These are phyloP conservation scores for Morpho deidamia DNA, from an alignment of 2,888 invertebrate genomes.

Conservation along the genomic window DNA sequence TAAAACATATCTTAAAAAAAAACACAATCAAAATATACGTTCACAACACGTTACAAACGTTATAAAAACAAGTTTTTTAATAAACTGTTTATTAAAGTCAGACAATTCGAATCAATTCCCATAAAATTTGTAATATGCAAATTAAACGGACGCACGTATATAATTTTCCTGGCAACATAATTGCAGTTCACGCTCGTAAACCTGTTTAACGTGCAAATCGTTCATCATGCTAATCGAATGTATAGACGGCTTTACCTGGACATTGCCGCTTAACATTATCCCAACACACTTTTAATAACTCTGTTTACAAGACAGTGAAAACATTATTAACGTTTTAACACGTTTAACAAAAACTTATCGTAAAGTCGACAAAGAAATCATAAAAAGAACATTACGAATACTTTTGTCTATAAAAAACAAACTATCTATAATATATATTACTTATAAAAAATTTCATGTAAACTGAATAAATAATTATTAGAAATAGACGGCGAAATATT, in stretches of 20 bases:
- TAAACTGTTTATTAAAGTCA: too few species aligned
- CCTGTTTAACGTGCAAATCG: constrained; percentile 26
- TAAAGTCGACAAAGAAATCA: neutral
- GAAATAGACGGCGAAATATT: constrained; percentile 19
- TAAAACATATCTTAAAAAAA: too few species aligned
- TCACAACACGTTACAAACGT: too few species aligned
- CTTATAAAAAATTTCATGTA: neutral
- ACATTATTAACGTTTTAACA: constrained; percentile 59
- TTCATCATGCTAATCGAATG: constrained; percentile 23
- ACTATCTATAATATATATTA: neutral
- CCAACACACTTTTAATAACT: constrained; percentile 59
- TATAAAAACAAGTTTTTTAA: too few species aligned
- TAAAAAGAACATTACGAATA: neutral
- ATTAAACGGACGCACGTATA: constrained; percentile 3
- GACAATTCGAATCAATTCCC: neutral
- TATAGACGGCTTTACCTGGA: constrained; percentile 32
- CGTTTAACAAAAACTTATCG: neutral
- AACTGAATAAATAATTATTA: neutral
- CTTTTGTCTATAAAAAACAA: neutral
- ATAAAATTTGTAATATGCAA: constrained; percentile 5
- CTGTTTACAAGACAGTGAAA: constrained; percentile 60
- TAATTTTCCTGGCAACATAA: constrained; percentile 15
- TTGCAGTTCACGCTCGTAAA: constrained; percentile 27
- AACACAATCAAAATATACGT: too few species aligned
- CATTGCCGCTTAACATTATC: constrained; percentile 36